Conservation (phyloP, 1,140 invertebrate species). For the Agrypnia vestita region DNA sequence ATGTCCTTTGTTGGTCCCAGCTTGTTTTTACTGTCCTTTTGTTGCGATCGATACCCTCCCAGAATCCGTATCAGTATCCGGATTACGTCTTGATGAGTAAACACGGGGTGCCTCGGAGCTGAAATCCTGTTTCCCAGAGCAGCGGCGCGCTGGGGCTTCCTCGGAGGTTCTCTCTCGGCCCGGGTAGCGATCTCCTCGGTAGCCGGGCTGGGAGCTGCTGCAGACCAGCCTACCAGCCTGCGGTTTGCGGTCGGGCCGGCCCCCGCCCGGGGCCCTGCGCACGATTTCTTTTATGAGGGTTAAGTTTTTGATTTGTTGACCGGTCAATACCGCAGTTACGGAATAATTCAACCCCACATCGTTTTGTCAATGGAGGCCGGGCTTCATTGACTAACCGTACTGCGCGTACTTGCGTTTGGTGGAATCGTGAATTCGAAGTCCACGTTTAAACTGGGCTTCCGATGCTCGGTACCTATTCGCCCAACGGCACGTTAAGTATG, state of each 20-base stretch:
- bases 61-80: conserved; percentile 46
- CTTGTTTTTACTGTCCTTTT: conserved; percentile 7
- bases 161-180: conserved; percentile 46
- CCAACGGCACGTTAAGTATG: no score
- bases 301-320: conserved; percentile 51
- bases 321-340: conserved; percentile 56
- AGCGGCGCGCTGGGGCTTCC: conserved; percentile 42
- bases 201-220: conserved; percentile 35
- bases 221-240: no score
- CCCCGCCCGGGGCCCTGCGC: neutral
- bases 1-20: neutral
- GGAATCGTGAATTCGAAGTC: no score
- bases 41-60: conserved; percentile 32
- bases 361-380: conserved; percentile 52
- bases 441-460: no score
- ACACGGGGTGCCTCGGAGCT: conserved; percentile 30
- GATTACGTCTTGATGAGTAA: conserved; percentile 48
- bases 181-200: conserved; percentile 47
- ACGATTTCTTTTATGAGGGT: conserved; percentile 47
- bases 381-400: conserved; percentile 40
- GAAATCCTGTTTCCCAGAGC: conserved; percentile 38
- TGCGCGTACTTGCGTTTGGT: no score
- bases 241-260: conserved; percentile 42
- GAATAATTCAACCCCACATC: conserved; percentile 51
- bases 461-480: no score